Evolutionary conservation across 2,113 vertebrate genomes (phyloP).

Genomic region (Gallinago undulata): DNA sequence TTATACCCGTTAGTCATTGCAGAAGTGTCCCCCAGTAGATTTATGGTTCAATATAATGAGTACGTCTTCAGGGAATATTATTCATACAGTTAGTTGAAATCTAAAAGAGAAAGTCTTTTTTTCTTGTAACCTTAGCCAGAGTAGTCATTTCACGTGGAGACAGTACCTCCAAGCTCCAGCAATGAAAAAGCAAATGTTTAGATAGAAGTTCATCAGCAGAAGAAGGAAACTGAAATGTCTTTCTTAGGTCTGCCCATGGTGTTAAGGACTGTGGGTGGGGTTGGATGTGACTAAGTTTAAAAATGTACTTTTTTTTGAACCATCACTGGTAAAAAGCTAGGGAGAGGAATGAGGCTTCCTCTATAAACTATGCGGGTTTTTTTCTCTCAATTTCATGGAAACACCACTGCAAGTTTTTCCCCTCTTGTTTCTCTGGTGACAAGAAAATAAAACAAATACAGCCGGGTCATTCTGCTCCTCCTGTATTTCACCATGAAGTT

Average conservation of each 20-base stretch:
- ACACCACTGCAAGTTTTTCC: conserved; percentile 57
- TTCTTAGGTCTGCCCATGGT: neutral
- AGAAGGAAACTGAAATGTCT: conserved; percentile 16
- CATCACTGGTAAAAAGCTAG: neutral
- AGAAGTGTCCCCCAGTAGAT: neutral
- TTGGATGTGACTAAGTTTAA: conserved; percentile 32
- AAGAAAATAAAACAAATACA: conserved; percentile 73
- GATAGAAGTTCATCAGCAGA: neutral
- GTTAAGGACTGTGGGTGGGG: neutral
- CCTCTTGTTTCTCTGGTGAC: conserved; percentile 74
- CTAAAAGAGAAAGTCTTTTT: conserved; percentile 26
- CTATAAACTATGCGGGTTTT: conserved; percentile 2
- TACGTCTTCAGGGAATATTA: conserved; percentile 28
- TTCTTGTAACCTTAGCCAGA: conserved; percentile 3
- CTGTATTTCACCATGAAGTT: neutral
- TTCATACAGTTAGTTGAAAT: neutral
- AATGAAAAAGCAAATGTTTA: conserved; percentile 34
- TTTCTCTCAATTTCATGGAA: conserved; percentile 62
- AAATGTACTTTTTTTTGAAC: neutral
- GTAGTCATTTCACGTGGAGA: neutral
- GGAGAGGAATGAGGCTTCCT: conserved; percentile 2
- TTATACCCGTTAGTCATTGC: conserved; percentile 47
- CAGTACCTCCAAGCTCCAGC: neutral
- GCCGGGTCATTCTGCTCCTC: conserved; percentile 28
- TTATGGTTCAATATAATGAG: neutral